Percentiles rank a stretch among this genome's conserved stretches.
These are phyloP conservation scores for Mormyrus lacerda DNA, from an alignment of 2,113 vertebrate genomes.

Conservation along the genomic window DNA sequence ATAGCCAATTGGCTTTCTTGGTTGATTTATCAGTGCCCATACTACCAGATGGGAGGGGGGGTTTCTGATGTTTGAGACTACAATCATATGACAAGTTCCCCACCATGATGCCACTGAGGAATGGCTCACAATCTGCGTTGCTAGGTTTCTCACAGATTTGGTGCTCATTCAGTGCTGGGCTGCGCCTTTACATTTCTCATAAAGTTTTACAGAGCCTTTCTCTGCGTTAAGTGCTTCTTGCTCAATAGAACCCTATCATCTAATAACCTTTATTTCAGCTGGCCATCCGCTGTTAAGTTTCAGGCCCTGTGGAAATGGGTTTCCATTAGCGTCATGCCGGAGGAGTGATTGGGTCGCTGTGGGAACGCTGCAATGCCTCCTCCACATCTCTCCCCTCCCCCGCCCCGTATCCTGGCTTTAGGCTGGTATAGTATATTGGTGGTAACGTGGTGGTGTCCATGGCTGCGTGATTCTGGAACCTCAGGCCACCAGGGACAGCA, in stretches of 20 bases:
- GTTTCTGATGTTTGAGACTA: background rate
- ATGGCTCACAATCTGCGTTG: background rate
- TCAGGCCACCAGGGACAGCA: background rate
- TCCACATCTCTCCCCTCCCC: background rate
- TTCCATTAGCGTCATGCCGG: constrained; percentile 8
- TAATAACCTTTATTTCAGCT: constrained; percentile 20
- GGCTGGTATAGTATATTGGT: background rate
- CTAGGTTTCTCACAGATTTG: background rate
- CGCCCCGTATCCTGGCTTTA: background rate
- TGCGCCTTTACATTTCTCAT: constrained; percentile 4
- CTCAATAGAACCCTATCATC: constrained; percentile 23
- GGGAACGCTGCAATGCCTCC: constrained; percentile 9
- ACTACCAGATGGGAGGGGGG: background rate
- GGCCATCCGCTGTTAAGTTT: constrained; percentile 13
- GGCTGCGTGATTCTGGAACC: background rate
- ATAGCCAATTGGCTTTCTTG: background rate
- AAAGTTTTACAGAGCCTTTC: constrained; percentile 19
- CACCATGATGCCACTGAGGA: background rate
- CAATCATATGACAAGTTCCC: background rate
- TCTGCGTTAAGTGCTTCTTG: constrained; percentile 17
- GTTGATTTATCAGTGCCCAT: background rate
- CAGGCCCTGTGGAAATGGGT: constrained; percentile 19
- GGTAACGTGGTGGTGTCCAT: background rate
- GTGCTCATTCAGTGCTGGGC: background rate
- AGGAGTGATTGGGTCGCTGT: constrained; percentile 13